phyloP scores from a whole-genome alignment of 2,888 invertebrate species.

The Clostera curtula region DNA sequence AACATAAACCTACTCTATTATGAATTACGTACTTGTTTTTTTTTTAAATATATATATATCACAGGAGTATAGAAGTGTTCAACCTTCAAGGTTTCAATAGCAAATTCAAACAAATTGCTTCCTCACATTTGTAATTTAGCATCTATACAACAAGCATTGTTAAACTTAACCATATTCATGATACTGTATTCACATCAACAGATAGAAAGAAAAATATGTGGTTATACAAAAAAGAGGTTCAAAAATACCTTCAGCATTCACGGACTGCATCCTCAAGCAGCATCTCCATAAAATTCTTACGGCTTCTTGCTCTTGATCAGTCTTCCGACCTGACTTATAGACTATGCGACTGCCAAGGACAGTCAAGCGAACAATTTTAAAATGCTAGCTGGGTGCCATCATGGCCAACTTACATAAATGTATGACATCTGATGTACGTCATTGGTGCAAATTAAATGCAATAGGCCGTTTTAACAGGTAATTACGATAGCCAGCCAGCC shows the following conservation, averaged over 20 bases:
- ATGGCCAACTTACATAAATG: conserved; percentile 46
- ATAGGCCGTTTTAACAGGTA: conserved; percentile 27
- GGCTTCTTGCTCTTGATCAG: conserved; percentile 69
- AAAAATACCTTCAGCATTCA: conserved; percentile 71
- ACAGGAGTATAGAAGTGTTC: no score
- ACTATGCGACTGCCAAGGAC: conserved; percentile 73
- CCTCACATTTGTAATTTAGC: no score
- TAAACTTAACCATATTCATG: background rate
- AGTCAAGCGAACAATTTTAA: conserved; percentile 74
- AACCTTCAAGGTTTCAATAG: no score
- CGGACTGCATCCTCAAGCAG: conserved; percentile 66
- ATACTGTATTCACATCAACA: conserved; percentile 20
- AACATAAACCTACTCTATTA: no score
- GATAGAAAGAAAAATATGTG: conserved; percentile 45
- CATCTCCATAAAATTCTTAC: conserved; percentile 68
- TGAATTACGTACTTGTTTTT: no score
- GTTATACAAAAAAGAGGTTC: conserved; percentile 68
- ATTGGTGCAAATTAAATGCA: conserved; percentile 21
- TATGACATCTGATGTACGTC: conserved; percentile 29
- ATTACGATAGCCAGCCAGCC: conserved; percentile 38
- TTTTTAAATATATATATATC: no score
- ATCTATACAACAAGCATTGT: no score
- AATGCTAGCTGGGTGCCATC: conserved; percentile 62
- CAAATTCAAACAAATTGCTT: no score
- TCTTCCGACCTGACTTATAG: conserved; percentile 76